Conservation (phyloP, 2,888 invertebrate species). For the Leptothorax acervorum region DNA sequence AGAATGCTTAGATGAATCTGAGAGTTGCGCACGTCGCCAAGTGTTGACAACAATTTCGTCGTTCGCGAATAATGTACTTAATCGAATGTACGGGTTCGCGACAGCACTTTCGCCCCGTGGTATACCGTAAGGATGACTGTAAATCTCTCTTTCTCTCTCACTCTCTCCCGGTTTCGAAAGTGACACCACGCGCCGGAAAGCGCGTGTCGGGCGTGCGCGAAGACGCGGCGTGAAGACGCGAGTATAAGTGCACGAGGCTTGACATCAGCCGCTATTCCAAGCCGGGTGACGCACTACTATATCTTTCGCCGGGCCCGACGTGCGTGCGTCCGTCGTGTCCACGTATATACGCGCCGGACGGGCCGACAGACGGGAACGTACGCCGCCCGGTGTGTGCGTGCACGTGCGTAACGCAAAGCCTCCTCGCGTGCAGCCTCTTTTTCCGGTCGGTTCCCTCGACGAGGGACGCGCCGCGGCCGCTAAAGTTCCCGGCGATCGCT, state of each 20-base stretch:
- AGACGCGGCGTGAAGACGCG: slow-evolving; percentile 15
- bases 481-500: slow-evolving; percentile 8
- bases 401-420: slow-evolving; percentile 64
- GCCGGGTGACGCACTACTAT: slow-evolving; percentile 82
- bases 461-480: slow-evolving; percentile 10
- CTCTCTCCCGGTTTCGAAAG: slow-evolving; percentile 22
- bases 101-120: not conserved
- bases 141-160: not conserved
- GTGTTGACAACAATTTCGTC: not conserved
- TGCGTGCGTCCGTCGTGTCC: slow-evolving; percentile 31
- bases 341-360: slow-evolving; percentile 34
- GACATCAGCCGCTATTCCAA: slow-evolving; percentile 85
- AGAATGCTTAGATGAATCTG: not conserved
- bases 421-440: slow-evolving; percentile 51
- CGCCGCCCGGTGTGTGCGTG: slow-evolving; percentile 29
- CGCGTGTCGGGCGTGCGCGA: slow-evolving; percentile 1
- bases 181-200: slow-evolving; percentile 4
- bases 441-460: slow-evolving; percentile 15
- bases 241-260: slow-evolving; percentile 72
- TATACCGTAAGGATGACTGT: not conserved
- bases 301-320: slow-evolving; percentile 57
- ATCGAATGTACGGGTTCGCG: not conserved
- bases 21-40: not conserved
- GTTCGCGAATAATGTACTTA: not conserved
- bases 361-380: not conserved